A percentile compares a stretch with the other conserved stretches of the same genome.
Conservation (phyloP, 2,113 vertebrate genomes). For the Pyxicephalus adspersus region DNA sequence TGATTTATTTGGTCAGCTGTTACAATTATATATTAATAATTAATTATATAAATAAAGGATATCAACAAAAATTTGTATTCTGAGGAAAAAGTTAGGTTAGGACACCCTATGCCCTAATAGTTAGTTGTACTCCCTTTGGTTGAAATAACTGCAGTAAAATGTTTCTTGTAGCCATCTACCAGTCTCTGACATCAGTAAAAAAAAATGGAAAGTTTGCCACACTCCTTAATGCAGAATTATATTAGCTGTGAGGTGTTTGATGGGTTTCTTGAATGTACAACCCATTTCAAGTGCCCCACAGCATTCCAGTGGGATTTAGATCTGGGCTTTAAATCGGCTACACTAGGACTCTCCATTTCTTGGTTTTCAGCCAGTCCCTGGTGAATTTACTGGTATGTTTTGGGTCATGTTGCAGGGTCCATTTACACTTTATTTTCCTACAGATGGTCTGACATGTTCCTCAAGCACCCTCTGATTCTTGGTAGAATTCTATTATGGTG, state of each 20-base stretch:
- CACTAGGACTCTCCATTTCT: background rate
- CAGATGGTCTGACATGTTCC: background rate
- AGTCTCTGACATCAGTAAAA: background rate
- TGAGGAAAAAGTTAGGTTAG: too few relatives aligned
- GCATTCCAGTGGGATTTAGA: background rate
- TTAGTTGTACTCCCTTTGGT: background rate
- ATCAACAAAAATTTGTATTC: too few relatives aligned
- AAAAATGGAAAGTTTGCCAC: background rate
- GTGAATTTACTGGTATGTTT: background rate
- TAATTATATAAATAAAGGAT: too few relatives aligned
- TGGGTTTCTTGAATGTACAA: background rate
- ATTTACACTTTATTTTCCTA: background rate
- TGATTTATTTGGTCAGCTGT: too few relatives aligned
- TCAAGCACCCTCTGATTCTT: background rate
- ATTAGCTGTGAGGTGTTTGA: background rate
- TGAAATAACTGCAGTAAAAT: constrained; percentile 3
- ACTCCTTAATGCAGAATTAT: background rate
- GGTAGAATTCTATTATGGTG: background rate
- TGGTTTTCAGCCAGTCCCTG: too few relatives aligned
- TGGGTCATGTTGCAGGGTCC: background rate
- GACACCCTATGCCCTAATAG: too few relatives aligned
- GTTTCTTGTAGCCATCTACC: too few relatives aligned
- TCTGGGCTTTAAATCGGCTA: background rate
- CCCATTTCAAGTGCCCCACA: background rate
- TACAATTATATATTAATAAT: too few relatives aligned